Conservation (phyloP, 2,888 invertebrate genomes). For the Nipponacmea schrenckii region DNA sequence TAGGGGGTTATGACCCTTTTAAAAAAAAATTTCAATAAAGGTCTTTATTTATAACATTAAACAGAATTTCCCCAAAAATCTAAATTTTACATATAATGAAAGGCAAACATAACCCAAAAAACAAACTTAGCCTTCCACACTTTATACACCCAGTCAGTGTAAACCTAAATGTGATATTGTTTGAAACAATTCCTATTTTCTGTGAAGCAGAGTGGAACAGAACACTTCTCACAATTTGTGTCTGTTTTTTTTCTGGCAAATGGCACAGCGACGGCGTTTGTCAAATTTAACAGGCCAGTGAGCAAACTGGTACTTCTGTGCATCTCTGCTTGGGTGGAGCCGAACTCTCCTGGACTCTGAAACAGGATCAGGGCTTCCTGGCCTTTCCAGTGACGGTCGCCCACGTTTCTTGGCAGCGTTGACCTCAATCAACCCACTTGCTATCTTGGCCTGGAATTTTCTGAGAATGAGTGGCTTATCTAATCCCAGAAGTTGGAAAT, state of each 20-base stretch:
- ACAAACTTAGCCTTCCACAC: no score
- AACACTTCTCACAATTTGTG: not conserved
- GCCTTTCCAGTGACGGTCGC: not conserved
- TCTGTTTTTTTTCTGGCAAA: not conserved
- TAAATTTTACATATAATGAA: no score
- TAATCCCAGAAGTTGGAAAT: not conserved
- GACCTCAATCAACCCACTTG: not conserved
- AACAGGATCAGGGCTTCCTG: not conserved
- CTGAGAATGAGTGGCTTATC: not conserved
- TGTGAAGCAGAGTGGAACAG: not conserved
- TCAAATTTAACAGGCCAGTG: constrained; percentile 21
- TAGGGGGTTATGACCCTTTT: no score
- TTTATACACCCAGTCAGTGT: no score
- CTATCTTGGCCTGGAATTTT: not conserved
- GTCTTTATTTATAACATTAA: no score
- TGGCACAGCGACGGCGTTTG: constrained; percentile 10
- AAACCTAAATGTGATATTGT: no score
- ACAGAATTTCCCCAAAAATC: no score
- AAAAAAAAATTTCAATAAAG: no score
- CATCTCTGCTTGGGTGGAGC: constrained; percentile 11
- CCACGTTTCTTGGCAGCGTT: not conserved
- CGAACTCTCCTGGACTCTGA: not conserved
- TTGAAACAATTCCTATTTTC: not conserved
- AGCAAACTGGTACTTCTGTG: constrained; percentile 12
- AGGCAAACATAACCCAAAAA: no score